These are phyloP conservation scores for Crepidodera aurea DNA, from an alignment of 2,888 invertebrate genomes.

Conservation along the genomic window DNA sequence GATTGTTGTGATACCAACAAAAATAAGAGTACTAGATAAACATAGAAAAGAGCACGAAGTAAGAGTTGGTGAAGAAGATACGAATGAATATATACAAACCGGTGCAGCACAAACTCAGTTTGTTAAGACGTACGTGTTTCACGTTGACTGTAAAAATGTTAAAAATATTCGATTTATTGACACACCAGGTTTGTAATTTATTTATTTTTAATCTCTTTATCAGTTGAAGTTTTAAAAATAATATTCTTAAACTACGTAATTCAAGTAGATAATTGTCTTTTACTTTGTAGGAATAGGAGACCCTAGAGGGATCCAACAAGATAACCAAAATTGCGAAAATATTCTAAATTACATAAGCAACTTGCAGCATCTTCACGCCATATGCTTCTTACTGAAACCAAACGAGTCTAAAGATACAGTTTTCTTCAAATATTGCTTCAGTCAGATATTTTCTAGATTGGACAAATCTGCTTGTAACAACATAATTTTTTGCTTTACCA, in stretches of 20 bases:
- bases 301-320: constrained; percentile 47
- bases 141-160: constrained; percentile 35
- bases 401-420: constrained; percentile 50
- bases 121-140: constrained; percentile 47
- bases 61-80: constrained; percentile 46
- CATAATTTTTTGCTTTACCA: constrained; percentile 56
- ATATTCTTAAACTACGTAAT: no score
- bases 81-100: constrained; percentile 40
- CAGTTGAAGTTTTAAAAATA: no score
- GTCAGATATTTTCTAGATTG: constrained; percentile 53
- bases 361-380: constrained; percentile 52
- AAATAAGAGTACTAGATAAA: constrained; percentile 48
- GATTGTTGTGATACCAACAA: constrained; percentile 50
- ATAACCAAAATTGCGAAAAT: constrained; percentile 48
- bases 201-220: no score
- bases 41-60: constrained; percentile 41
- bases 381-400: constrained; percentile 53
- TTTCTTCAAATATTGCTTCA: constrained; percentile 54
- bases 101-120: constrained; percentile 43
- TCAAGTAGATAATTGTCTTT: no score
- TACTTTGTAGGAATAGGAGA: constrained; percentile 45
- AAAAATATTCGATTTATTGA: constrained; percentile 54
- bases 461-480: constrained; percentile 55
- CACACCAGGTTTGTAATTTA: constrained; percentile 56
- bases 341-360: constrained; percentile 52